Evolutionary conservation across 2,113 vertebrate genomes (phyloP), one percentile per base, ranked within the genome.

Genomic region (Rhegmatorhina hoffmannsi): DNA sequence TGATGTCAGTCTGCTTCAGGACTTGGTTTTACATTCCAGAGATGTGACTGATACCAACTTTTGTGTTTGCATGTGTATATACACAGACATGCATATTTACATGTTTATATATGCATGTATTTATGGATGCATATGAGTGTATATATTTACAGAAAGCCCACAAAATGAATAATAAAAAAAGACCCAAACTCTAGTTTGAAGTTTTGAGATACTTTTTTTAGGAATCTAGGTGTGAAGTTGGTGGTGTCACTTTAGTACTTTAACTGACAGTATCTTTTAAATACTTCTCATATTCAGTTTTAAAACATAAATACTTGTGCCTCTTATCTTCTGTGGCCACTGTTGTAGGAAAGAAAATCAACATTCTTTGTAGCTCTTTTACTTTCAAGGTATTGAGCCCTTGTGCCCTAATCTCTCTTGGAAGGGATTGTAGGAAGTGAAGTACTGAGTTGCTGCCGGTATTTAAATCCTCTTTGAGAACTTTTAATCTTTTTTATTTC

Each of bases 391-490:
- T 94, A 75, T 79, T 87, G 75, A 96, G 92, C 47, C 78, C 86
- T 76, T 67, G 58, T 89, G 86, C 92, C 93, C 86, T 96, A 91
- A 96, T 96, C 90, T 96, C 79, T 88, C 76, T 90, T 0, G 4
- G 85, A 94, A 94, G 80, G 89, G 94, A 94, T 92, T 96, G 90
- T 67, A 90, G 91, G 80, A 94, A 95, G 68, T 93, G 94, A 93
- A 96, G 93, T 94, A 88, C 95, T 96, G 92, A 95, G 90, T 95
- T 78, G 85, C 90, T 89, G 88, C 64, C 76, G 87, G 44, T 90
- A 94, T 96, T 96, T 93, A 95, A 96, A 95, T 96, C 94, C 92
- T 95, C 92, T 95, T 87, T 95, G 92, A 92, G 90, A 97, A 95
- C 93, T 96, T 96, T 64, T 93, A 91, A 88, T 94, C 90, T 94